Evolutionary conservation across 2,888 invertebrate genomes (phyloP), one percentile per base, ranked within the genome.

Genomic region (Cryptus armator): DNA sequence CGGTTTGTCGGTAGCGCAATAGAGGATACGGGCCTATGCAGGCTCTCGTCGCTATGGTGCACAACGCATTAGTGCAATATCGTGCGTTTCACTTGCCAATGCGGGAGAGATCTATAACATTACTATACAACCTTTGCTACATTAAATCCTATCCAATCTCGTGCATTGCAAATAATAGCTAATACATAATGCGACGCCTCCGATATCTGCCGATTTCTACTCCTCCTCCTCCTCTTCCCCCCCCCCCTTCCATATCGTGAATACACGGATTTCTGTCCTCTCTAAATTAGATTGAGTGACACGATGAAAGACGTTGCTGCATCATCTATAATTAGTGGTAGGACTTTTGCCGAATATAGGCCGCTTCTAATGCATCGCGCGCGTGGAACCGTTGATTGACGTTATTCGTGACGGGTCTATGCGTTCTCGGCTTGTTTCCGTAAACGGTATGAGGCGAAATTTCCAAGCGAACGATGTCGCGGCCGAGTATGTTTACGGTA

Each of bases 321-420:
- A 51, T 76, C 66, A 75, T 66, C 76, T 53, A 72, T 72, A 46
- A 80, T 74, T 66, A 74, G 66, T 67, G 32, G 46, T 72, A 53
- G 32, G n/a, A 79, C 37, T 79, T 79, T 46, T 19, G 43, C 14
- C 51, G 68, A 46, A 64, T 48, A 53, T 6, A 12, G 46, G 74
- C 14, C 14, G 12, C 12, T 29, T 14, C 62, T 32, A 29, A 59
- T 76, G 66, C 56, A 53, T 37, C 71, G 48, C 43, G 10, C 19
- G 3, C 3, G 19, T 12, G 4, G 10, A 10, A 29, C 37, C 70
- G 37, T 84, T 84, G 83, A 84, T 84, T 80, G 83, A 84, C 80
- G 56, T 76, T 84, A 76, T 67, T 80, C 74, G 75, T 48, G 80
- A 80, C 59, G 75, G 37, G 32, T 79, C 59, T 37, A 62, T 48